phyloP scores from a whole-genome alignment of 2,113 vertebrate species.

The Nycticryphes semicollaris region DNA sequence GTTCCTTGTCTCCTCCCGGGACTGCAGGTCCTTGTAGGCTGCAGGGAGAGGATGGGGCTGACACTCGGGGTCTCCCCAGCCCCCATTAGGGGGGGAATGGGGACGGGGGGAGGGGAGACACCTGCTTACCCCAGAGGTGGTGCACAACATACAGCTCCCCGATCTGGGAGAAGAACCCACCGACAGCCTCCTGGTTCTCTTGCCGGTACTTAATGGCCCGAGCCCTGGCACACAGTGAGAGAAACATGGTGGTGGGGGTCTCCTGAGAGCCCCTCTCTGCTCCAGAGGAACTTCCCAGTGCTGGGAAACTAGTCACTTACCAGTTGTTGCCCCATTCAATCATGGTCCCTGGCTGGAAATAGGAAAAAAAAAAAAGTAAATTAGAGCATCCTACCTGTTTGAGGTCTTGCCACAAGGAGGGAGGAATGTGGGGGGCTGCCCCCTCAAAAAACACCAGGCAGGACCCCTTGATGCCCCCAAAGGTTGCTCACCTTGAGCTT shows the following conservation, averaged over 20 bases:
- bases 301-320: conserved; percentile 68
- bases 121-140: conserved; percentile 92
- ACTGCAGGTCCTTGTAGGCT: conserved; percentile 92
- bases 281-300: background rate
- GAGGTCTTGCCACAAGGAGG: too few species aligned
- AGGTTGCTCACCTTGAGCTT: conserved; percentile 80
- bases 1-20: conserved; percentile 90
- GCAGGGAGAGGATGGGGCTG: background rate
- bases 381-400: fast-evolving
- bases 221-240: conserved; percentile 75
- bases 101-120: too few species aligned
- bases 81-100: fast-evolving
- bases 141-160: conserved; percentile 94
- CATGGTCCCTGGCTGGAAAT: conserved; percentile 93
- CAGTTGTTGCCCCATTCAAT: conserved; percentile 98
- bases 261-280: fast-evolving
- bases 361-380: background rate
- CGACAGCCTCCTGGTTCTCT: conserved; percentile 93
- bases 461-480: fast-evolving
- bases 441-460: background rate
- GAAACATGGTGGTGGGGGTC: background rate
- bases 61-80: background rate
- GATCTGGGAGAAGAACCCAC: conserved; percentile 96
- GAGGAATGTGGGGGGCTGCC: fast-evolving
- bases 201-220: conserved; percentile 92